Evolutionary conservation across 2,113 vertebrate species (phyloP), one percentile per base, ranked within the genome.

Genomic region (Blennius ocellaris): DNA sequence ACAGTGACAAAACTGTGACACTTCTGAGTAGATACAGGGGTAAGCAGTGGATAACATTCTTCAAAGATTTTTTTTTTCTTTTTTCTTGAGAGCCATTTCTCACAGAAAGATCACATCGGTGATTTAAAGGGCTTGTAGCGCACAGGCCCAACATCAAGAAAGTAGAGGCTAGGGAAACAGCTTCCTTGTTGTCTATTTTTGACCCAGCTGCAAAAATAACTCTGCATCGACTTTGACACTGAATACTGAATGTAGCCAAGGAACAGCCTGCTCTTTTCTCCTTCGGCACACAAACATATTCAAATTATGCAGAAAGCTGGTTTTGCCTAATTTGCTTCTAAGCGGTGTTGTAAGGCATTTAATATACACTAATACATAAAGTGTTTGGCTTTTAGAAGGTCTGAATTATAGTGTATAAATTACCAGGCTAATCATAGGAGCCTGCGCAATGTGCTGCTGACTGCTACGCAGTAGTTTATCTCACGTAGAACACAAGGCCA

Each of bases 201-300:
- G 82, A 90, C 88, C 88, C 63, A 87, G 74, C 84, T 91, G 73
- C 65, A 86, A 70, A 88, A 82, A 90, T 78, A 82, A 83, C 77
- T 76, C 61, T 39, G 53, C 69, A 63, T 73, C 54, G 59, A 66
- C 73, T 78, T 69, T 66, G 38, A 69, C 48, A 49, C 36, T 64
- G 72, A 78, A 83, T 73, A 50, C 48, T 75, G 53, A 57, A 69
- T 56, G 58, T 11, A 76, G 68, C 60, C 6, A 3, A 81, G 69
- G 55, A 74, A 56, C 60, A 81, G 69, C 21, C 21, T 30, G 44
- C 44, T 69, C 38, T 59, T 70, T 65, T 63, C 52, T 73, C 15
- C 30, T 59, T 76, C 7, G 7, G 60, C 71, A 66, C 56, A 74
- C 50, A 66, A 66, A 71, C 41, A 54, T 51, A 70, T 83, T 87